Percentiles rank a stretch among this genome's conserved stretches.
Evolutionary conservation across 2,797 vertebrate genomes (phyloP).

Genomic region (Vipera ursinii): DNA sequence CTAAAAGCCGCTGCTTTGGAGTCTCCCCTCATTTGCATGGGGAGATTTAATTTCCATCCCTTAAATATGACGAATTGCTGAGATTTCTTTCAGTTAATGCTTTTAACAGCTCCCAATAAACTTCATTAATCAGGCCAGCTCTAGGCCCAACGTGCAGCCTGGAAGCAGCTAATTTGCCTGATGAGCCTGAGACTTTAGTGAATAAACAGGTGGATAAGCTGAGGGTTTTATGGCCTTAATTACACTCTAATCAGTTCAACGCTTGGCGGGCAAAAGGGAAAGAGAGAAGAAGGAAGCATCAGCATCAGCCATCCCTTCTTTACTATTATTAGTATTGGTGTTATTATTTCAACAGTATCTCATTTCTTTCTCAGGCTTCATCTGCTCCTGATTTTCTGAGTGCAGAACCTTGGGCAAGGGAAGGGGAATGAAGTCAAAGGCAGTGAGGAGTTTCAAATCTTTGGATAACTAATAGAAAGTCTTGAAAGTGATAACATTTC

Average conservation of each 20-base stretch:
- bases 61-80: conserved; percentile 99
- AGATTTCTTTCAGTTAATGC: conserved; percentile 97
- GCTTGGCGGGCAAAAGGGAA: conserved; percentile 81
- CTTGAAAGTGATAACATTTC: background rate
- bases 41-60: conserved; percentile 94
- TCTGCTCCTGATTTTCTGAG: background rate
- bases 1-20: conserved; percentile 70
- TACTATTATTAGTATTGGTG: background rate
- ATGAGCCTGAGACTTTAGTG: conserved; percentile 91
- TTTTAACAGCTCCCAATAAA: conserved; percentile 99
- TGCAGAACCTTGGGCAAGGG: background rate
- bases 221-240: conserved; percentile 98
- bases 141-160: conserved; percentile 81
- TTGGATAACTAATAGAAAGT: background rate
- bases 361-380: background rate
- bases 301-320: conserved; percentile 46
- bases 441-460: background rate
- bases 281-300: conserved; percentile 44
- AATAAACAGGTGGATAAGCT: conserved; percentile 99
- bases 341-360: background rate
- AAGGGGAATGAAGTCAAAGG: background rate
- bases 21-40: conserved; percentile 85
- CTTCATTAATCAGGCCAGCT: conserved; percentile 96
- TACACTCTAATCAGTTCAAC: conserved; percentile 98
- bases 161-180: conserved; percentile 86